Evolutionary conservation across 2,113 vertebrate genomes (phyloP), one percentile per base, ranked within the genome.

Genomic region (Pseudolaguvia tuberculata): DNA sequence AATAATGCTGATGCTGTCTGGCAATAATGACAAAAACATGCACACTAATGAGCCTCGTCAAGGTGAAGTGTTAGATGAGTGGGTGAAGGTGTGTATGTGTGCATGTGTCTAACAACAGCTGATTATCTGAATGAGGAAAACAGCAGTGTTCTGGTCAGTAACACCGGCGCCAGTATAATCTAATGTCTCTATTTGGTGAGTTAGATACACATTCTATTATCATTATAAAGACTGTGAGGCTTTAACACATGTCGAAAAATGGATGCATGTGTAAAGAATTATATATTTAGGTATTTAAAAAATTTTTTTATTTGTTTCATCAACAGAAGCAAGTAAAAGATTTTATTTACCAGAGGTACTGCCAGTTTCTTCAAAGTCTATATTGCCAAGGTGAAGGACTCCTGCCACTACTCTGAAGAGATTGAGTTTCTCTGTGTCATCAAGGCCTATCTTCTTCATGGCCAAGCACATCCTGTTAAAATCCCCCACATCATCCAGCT

Each of bases 351-450:
- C 97, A 83, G 97, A 99, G 80, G 92, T 94, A 87, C 93, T 95
- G 42, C 96, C 96, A 0, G 95, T 94, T 89, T 99, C 97, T 80
- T 99, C 96, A 84, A 99, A 99, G 90, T 98, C 94, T 42, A 99
- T 93, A 85, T 99, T 99, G 79, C 97, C 97, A 73, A 99, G 94
- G 81, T 99, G 97, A 75, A 99, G 88, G 71, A 99, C 97, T 6
- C 97, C 97, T 7, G 96, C 92, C 20, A 99, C 97, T 29, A 99
- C 95, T 78, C 95, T 88, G 81, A 99, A 99, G 59, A 99, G 94
- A 87, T 99, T 94, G 62, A 98, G 93, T 77, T 99, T 99, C 88
- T 99, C 97, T 2, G 87, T 90, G 84, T 98, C 94, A 63, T 93
- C 93, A 87, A 99, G 87, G 53, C 97, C 96, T 25, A 99, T 99